Evolutionary conservation across 2,113 vertebrate species (phyloP).

Genomic region (Prinia subflava): DNA sequence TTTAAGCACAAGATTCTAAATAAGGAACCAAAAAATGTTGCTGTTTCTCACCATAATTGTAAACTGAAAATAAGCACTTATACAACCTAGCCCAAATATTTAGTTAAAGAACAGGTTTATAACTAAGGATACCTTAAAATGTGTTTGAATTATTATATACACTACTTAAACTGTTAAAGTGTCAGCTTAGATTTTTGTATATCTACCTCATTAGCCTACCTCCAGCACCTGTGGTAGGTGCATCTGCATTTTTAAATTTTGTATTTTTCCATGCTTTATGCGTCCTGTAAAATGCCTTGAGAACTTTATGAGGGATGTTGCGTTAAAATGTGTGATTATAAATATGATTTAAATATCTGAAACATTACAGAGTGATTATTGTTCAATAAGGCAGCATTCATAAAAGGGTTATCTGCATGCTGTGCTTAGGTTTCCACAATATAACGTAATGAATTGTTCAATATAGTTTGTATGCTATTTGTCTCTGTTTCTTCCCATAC

Average conservation of each 20-base stretch:
- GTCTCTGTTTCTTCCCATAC: conserved; percentile 70
- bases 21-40: conserved; percentile 52
- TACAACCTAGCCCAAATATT: conserved; percentile 73
- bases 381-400: conserved; percentile 74
- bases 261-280: conserved; percentile 77
- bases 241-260: conserved; percentile 77
- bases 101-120: conserved; percentile 75
- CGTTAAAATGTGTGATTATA: conserved; percentile 82
- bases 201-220: conserved; percentile 78
- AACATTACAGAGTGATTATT: conserved; percentile 81
- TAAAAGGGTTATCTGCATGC: conserved; percentile 72
- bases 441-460: conserved; percentile 77
- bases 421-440: conserved; percentile 63
- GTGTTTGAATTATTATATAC: conserved; percentile 74
- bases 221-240: conserved; percentile 67
- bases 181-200: conserved; percentile 77
- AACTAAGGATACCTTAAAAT: conserved; percentile 66
- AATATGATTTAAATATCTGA: conserved; percentile 83
- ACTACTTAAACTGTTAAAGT: conserved; percentile 79
- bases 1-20: conserved; percentile 66
- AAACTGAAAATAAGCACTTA: conserved; percentile 72
- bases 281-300: conserved; percentile 75
- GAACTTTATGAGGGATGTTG: conserved; percentile 78
- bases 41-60: conserved; percentile 55
- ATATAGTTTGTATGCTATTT: conserved; percentile 66